These are phyloP conservation scores for Parnassius smintheus DNA, from an alignment of 2,888 invertebrate species.

Conservation along the genomic window DNA sequence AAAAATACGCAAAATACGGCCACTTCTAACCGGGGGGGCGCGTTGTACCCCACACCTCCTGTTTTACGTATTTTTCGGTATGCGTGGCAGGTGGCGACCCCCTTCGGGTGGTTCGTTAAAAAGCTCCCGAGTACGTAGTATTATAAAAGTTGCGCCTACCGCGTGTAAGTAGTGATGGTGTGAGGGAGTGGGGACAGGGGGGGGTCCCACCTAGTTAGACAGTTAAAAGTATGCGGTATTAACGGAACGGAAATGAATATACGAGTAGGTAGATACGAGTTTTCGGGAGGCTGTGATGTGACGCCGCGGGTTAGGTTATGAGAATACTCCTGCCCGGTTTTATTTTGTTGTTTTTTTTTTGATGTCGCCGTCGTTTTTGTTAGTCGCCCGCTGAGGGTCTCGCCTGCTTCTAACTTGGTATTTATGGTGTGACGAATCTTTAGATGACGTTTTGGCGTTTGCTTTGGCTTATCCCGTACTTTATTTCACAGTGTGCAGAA, in stretches of 20 bases:
- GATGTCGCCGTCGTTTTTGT: constrained; percentile 35
- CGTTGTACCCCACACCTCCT: constrained; percentile 47
- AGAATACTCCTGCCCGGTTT: constrained; percentile 63
- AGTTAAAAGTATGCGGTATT: constrained; percentile 82
- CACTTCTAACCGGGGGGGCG: constrained; percentile 74
- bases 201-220: constrained; percentile 75
- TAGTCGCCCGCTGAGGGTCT: constrained; percentile 16
- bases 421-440: constrained; percentile 31
- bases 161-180: constrained; percentile 77
- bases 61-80: constrained; percentile 79
- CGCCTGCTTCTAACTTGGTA: constrained; percentile 24
- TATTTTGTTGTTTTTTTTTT: constrained; percentile 43
- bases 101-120: constrained; percentile 74
- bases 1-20: constrained; percentile 80
- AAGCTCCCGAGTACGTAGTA: constrained; percentile 79
- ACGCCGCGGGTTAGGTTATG: constrained; percentile 74
- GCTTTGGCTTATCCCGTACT: background rate
- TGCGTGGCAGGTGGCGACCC: constrained; percentile 77
- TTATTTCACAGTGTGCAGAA: no score
- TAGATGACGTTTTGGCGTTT: constrained; percentile 1
- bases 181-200: constrained; percentile 44
- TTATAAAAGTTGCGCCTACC: constrained; percentile 81
- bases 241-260: constrained; percentile 81
- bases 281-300: constrained; percentile 72
- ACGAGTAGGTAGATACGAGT: constrained; percentile 66